Evolutionary conservation across 2,113 vertebrate species (phyloP).

Genomic region (Neoarius graeffei): DNA sequence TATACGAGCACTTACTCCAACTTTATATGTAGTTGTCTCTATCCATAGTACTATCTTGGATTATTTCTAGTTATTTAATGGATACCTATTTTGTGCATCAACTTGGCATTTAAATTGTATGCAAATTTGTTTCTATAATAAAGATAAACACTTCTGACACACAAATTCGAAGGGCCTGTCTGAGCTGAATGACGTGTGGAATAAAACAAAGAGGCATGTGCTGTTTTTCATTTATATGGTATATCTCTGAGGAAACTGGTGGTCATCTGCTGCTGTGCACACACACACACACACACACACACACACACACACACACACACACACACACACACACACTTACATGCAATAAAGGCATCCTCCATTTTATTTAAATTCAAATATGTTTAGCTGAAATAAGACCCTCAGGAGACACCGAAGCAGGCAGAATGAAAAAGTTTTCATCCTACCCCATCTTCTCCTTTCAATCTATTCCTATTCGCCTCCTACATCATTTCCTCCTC

Average conservation of each 20-base stretch:
- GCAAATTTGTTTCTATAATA: conserved; percentile 23
- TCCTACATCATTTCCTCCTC: conserved; percentile 22
- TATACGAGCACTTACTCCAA: not conserved
- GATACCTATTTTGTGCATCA: not conserved
- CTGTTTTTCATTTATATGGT: conserved; percentile 39
- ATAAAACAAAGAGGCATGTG: conserved; percentile 28
- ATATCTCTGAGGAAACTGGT: conserved; percentile 42
- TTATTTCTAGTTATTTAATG: not conserved
- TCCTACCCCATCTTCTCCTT: conserved; percentile 28
- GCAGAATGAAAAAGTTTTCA: conserved; percentile 62
- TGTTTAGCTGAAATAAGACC: conserved; percentile 64
- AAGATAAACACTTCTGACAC: conserved; percentile 37
- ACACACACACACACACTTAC: conserved; percentile 50
- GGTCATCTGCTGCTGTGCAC: conserved; percentile 55
- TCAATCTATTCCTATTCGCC: conserved; percentile 41
- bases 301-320: conserved; percentile 51
- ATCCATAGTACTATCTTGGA: not conserved
- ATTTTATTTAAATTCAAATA: conserved; percentile 69
- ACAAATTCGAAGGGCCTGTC: conserved; percentile 19
- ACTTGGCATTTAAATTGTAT: conserved; percentile 16
- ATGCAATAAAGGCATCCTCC: conserved; percentile 61
- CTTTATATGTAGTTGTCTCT: not conserved
- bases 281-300: conserved; percentile 32
- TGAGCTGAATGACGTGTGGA: conserved; percentile 13
- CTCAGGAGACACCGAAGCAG: conserved; percentile 63